Conservation (phyloP, 2,888 invertebrate species). For the Danaus chrysippus region DNA sequence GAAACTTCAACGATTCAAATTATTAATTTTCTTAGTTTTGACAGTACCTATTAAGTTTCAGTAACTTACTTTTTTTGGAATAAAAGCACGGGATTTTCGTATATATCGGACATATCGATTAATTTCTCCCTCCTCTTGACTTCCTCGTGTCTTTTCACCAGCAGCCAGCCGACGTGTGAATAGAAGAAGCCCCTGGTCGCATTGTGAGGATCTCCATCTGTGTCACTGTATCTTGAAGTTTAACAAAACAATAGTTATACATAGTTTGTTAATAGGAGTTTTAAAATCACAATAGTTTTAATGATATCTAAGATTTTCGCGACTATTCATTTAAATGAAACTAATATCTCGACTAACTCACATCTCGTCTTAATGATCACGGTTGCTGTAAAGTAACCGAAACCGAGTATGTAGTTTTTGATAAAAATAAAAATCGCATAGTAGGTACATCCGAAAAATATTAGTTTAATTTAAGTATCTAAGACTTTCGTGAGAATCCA, state of each 20-base stretch:
- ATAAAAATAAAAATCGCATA: too few relatives aligned
- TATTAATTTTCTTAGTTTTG: too few relatives aligned
- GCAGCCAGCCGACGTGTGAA: conserved; percentile 89
- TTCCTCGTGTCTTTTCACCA: conserved; percentile 86
- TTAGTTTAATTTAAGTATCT: too few relatives aligned
- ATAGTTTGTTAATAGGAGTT: not conserved
- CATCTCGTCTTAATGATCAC: too few relatives aligned
- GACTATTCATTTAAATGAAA: too few relatives aligned
- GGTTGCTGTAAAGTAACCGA: too few relatives aligned
- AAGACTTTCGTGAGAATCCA: too few relatives aligned
- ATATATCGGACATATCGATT: conserved; percentile 85
- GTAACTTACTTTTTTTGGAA: conserved; percentile 83
- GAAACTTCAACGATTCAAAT: too few relatives aligned
- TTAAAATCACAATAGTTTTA: not conserved
- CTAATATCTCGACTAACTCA: too few relatives aligned
- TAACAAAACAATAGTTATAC: not conserved
- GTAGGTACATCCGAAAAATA: too few relatives aligned
- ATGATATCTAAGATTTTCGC: not conserved
- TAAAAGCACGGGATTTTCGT: conserved; percentile 81
- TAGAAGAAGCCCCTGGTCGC: conserved; percentile 89
- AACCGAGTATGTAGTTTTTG: too few relatives aligned
- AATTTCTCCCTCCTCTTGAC: conserved; percentile 83
- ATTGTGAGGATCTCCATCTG: conserved; percentile 89
- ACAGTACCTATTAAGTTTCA: not conserved
- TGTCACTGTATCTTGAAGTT: conserved; percentile 82